These are phyloP conservation scores for Brachionus asplanchnoidis DNA, from an alignment of 1,140 invertebrate species.

Conservation along the genomic window DNA sequence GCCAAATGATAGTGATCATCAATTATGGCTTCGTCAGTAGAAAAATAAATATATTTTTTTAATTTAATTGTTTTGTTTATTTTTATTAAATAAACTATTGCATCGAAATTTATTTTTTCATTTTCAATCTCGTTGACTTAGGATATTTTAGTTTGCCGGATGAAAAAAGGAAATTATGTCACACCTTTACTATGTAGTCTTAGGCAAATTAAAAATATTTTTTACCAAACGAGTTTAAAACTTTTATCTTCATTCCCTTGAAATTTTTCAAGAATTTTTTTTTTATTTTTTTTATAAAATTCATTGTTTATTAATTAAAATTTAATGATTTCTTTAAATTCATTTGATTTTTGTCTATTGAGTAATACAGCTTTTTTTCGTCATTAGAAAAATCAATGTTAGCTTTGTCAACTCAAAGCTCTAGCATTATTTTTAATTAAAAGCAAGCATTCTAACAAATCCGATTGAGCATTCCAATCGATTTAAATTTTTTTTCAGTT, in stretches of 20 bases:
- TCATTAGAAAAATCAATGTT: background rate
- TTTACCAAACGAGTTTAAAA: background rate
- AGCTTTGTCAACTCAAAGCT: background rate
- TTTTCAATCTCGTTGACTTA: no score
- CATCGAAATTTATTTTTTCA: no score
- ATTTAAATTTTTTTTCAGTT: background rate
- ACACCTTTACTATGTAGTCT: no score
- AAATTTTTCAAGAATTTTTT: background rate
- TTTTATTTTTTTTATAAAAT: background rate
- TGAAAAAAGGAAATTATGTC: no score
- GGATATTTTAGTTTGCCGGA: no score
- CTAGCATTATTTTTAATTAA: background rate
- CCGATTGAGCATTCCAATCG: background rate
- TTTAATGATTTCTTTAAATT: background rate
- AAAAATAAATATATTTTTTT: background rate
- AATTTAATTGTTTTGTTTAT: background rate
- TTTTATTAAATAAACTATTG: background rate
- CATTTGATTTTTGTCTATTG: background rate
- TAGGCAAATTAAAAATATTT: background rate
- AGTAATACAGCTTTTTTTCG: background rate
- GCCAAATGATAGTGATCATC: conserved; percentile 4
- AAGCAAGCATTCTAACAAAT: background rate
- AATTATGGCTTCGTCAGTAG: background rate
- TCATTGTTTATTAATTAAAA: background rate
- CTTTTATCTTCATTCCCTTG: background rate